Evolutionary conservation across 2,797 vertebrate genomes (phyloP), one percentile per base, ranked within the genome.

Genomic region (Ctenopoma kingsleyae): DNA sequence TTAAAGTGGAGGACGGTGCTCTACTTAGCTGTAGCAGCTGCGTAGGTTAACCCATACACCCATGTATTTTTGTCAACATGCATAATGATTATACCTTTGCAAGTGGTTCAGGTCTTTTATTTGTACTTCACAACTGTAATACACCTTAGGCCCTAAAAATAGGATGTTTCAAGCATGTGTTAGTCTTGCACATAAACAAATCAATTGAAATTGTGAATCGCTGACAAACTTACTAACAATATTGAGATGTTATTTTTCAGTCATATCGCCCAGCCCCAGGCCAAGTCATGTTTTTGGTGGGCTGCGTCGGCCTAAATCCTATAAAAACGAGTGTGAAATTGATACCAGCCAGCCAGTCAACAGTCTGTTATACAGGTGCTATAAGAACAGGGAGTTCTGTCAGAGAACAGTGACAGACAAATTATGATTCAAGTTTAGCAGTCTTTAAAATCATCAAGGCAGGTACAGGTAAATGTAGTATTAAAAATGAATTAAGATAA

Each of bases 401-500:
- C 30, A 32, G 25, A 27, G 25, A 27, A 27, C 25, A 27, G 11
- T 6, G 4, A 36, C 10, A 12, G 10, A 3, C 10, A 36, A 36
- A 36, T 36, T 36, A 36, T 36, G 35, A 10, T 36, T 36, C 2
- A 36, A 11, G 11, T 36, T 11, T 36, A 2, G 9, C 3, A 36
- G 10, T 36, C 35, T 36, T 36, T 36, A 12, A 36, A 36, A 36
- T 36, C 11, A 36, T 12, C 35, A 36, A 12, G 35, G 35, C 10
- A 12, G 35, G 35, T 4, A 4, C 0, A 1, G 30, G 30, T 32
- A 8, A 32, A 32, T 32, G 30, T 9, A 17, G 19, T 7, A 40
- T 4, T 58, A 17, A n/a, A 38, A 59, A 59, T 48, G 6, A 74
- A 71, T 76, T 15, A 53, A 48, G 52, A 22, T 16, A 6, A 20